Evolutionary conservation across 2,113 vertebrate species (phyloP).

Genomic region (Pampusana beccarii): DNA sequence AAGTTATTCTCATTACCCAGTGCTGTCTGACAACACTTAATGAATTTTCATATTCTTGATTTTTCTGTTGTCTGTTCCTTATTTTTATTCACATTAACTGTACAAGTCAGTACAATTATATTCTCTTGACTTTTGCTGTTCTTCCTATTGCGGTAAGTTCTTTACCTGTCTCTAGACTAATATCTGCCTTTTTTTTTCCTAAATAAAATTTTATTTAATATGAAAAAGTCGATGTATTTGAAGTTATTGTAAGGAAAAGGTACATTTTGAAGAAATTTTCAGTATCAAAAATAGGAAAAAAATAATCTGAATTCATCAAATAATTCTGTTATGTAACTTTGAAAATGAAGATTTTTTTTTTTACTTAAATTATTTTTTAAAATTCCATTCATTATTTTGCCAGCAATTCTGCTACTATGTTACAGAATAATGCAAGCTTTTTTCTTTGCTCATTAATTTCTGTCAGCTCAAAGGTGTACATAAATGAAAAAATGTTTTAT

Average conservation of each 20-base stretch:
- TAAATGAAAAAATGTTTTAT: neutral
- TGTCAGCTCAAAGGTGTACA: neutral
- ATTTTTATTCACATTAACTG: neutral
- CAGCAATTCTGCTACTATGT: neutral
- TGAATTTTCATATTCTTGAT: neutral
- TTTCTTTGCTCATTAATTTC: neutral
- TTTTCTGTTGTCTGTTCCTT: neutral
- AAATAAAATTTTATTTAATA: neutral
- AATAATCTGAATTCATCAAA: neutral
- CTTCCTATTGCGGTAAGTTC: neutral
- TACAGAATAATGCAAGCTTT: neutral
- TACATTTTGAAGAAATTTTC: neutral
- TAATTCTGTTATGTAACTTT: neutral
- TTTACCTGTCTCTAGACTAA: neutral
- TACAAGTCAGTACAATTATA: neutral
- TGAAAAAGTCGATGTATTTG: neutral
- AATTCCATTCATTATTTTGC: neutral
- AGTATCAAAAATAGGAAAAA: neutral
- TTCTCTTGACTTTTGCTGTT: neutral
- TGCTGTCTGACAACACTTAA: neutral
- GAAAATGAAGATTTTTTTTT: neutral
- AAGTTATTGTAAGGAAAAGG: neutral
- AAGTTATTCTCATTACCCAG: neutral
- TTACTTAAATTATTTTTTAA: fast-evolving
- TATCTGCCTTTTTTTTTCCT: fast-evolving